Conservation (phyloP, 2,113 vertebrate species). For the Ceyx cyanopectus region DNA sequence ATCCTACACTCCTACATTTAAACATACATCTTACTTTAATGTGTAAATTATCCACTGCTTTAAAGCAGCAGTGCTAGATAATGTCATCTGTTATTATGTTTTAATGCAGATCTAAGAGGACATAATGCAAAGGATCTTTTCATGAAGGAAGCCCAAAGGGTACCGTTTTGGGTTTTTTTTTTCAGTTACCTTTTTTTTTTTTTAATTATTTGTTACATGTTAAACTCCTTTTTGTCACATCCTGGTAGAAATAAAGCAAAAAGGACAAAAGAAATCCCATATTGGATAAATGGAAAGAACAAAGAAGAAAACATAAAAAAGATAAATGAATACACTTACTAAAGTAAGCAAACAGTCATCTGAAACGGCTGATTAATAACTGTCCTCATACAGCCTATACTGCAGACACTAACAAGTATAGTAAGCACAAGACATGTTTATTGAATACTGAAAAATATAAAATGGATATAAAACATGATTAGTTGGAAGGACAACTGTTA, state of each 20-base stretch:
- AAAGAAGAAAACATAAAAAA: conserved; percentile 37
- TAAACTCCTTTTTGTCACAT: conserved; percentile 24
- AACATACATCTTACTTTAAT: conserved; percentile 50
- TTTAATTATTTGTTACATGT: conserved; percentile 2
- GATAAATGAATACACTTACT: conserved; percentile 44
- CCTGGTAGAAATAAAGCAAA: conserved; percentile 30
- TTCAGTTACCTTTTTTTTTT: not conserved
- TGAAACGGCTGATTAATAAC: conserved; percentile 46
- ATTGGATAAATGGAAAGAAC: conserved; percentile 46
- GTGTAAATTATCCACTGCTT: conserved; percentile 52
- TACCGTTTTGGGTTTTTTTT: not conserved
- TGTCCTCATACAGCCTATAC: not conserved
- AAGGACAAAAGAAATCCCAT: conserved; percentile 50
- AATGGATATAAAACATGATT: conserved; percentile 64
- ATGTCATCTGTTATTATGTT: conserved; percentile 34
- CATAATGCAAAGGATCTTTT: conserved; percentile 33
- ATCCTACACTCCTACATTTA: not conserved
- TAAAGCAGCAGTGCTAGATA: conserved; percentile 34
- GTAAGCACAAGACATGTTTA: conserved; percentile 25
- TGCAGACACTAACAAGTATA: conserved; percentile 12
- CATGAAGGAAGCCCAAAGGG: conserved; percentile 11
- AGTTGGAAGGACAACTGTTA: conserved; percentile 59
- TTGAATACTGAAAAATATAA: conserved; percentile 64
- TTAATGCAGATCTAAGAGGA: conserved; percentile 54
- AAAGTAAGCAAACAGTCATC: conserved; percentile 42